Evolutionary conservation across 2,113 vertebrate species (phyloP), one percentile per base, ranked within the genome.

Genomic region (Zapus hudsonius): DNA sequence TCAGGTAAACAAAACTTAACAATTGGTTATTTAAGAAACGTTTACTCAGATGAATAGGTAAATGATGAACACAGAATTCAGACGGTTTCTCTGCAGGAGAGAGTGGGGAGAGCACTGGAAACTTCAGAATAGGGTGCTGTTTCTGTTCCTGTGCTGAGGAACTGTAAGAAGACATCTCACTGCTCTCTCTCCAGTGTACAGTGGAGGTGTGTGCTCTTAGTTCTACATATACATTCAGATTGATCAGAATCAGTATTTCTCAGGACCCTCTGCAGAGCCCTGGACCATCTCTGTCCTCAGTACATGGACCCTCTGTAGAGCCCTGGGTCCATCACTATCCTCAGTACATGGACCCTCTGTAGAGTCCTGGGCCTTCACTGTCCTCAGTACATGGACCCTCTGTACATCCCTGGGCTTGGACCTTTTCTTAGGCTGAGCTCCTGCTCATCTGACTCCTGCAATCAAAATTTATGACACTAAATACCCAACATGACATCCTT

Each of bases 61-160:
- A 94, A 84, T 70, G 36, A 61, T 55, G 33, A 90, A 78, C 33
- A 86, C 42, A 78, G 86, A 91, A 91, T 90, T 80, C 63, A 83
- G 52, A 80, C 7, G 42, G 61, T 36, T 83, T 36, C 74, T 84
- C 57, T 61, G 64, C 89, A 33, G 61, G 40, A 91, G 59, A 64
- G 57, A 11, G 0, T 5, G 44, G 7, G 52, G 9, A 40, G n/a
- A 7, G 47, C 23, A 10, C 17, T 19, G 11, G 22, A 33, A 29
- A n/a, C 61, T 38, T 67, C n/a, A 59, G 61, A 55, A 57, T n/a
- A 67, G 47, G 17, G 59, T 57, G 72, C 67, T n/a, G 13, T 29
- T 85, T 25, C 31, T 64, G 59, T 61, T 87, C 33, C 83, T 66
- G 76, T 42, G 40, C 5, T 44, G 69, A 22, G 63, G 70, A 33